Evolutionary conservation across 2,113 vertebrate genomes (phyloP).

Genomic region (Saiga tatarica): DNA sequence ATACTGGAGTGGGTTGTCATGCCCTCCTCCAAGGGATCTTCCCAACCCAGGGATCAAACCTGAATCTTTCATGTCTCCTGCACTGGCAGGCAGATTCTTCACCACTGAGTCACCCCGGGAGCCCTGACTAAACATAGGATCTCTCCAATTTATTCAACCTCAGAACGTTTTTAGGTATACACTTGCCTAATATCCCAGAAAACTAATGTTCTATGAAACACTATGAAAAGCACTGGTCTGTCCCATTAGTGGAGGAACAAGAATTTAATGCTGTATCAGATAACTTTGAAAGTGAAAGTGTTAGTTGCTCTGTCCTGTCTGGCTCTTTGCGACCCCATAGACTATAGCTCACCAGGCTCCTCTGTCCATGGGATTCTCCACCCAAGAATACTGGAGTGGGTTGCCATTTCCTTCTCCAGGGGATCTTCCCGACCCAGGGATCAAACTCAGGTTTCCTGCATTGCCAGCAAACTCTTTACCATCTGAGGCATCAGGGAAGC

Average conservation of each 20-base stretch:
- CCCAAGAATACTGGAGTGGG: background rate
- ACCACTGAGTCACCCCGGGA: background rate
- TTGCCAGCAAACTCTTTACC: background rate
- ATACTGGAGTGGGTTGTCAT: background rate
- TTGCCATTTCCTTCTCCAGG: background rate
- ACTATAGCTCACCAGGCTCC: background rate
- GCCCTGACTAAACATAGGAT: background rate
- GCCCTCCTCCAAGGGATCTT: background rate
- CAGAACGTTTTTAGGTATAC: background rate
- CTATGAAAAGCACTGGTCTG: background rate
- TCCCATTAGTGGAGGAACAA: background rate
- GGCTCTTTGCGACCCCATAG: rapidly evolving
- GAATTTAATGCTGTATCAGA: background rate
- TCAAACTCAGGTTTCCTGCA: background rate
- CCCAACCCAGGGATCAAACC: background rate
- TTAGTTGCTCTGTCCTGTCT: background rate
- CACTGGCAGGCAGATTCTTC: background rate
- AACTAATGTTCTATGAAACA: background rate
- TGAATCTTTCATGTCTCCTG: background rate
- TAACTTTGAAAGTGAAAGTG: background rate
- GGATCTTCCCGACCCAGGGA: background rate
- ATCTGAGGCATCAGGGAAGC: background rate
- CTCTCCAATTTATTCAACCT: background rate
- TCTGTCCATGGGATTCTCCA: background rate
- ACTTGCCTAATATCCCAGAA: background rate